Base-by-base conservation (phyloP, 2,888 invertebrate genomes). In the Lapara coniferarum region DNA sequence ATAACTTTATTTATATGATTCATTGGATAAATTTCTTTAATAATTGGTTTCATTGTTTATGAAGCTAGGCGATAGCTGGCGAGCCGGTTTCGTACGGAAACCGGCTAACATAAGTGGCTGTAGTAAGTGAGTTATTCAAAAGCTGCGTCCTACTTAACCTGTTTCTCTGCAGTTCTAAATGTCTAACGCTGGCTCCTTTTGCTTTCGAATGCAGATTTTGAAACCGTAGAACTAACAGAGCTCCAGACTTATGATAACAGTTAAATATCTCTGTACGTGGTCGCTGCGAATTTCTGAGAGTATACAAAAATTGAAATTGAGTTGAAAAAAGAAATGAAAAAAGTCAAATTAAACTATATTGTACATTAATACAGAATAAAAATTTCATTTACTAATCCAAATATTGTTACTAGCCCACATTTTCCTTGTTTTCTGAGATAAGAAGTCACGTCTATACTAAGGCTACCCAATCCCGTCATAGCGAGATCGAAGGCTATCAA, bases 91-190 rank as follows among this genome's bases (percentile, higher is more conserved):
- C 19, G 63, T 63, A 63, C 46, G 59, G 59, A 63, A 63, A 63
- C 59, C 46, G 59, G 59, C 16, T 63, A 63, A 63, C 59, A 19
- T 49, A 63, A 63, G 59, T 63, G 46, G 46, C 44, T 16, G 46
- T 63, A 63, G 59, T 63, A 46, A 49, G 59, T 63, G 16, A 46
- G 46, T 63, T 63, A 63, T 63, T 63, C 59, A 63, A 63, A 63
- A 63, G 59, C 59, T 63, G 16, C 46, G 59, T 46, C 59, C 46
- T 46, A 63, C 63, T 63, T 49, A 63, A 63, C 63, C 49, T 49
- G 63, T 49, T 63, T 49, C 49, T 63, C 19, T 49, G 46, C 46
- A 63, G 49, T 63, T 63, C 19, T 63, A 49, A 63, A 63, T 63
- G 49, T 63, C 49, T 46, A 59, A 44, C 59, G 16, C 46, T 46